Evolutionary conservation across 2,797 vertebrate species (phyloP).

Genomic region (Chromis chromis): DNA sequence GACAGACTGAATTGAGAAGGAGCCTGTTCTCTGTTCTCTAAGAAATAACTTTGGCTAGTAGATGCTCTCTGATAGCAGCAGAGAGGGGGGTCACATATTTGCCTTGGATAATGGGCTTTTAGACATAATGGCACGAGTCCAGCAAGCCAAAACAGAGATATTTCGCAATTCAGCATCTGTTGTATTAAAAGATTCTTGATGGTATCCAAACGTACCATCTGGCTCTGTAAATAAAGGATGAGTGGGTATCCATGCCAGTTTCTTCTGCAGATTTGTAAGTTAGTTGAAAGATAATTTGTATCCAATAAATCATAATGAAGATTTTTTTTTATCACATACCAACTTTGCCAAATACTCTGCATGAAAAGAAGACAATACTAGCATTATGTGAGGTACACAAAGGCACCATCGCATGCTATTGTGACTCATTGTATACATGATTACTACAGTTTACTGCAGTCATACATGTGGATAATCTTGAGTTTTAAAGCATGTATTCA

Average conservation of each 20-base stretch:
- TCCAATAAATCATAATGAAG: constrained; percentile 29
- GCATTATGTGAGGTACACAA: neutral
- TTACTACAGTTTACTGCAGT: neutral
- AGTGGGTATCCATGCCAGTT: constrained; percentile 54
- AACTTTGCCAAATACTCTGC: neutral
- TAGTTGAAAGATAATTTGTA: constrained; percentile 43
- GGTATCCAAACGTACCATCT: constrained; percentile 72
- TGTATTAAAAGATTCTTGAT: constrained; percentile 65
- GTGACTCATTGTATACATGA: neutral
- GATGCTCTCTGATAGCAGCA: constrained; percentile 65
- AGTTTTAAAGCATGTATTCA: neutral
- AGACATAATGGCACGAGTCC: constrained; percentile 59
- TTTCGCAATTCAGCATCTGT: constrained; percentile 70
- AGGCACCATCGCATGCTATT: neutral
- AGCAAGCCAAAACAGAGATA: constrained; percentile 65
- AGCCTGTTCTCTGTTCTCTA: constrained; percentile 52
- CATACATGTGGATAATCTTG: neutral
- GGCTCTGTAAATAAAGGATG: constrained; percentile 70
- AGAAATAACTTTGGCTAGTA: constrained; percentile 70
- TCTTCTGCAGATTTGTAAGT: constrained; percentile 54
- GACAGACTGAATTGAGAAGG: constrained; percentile 69
- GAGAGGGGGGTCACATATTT: constrained; percentile 70
- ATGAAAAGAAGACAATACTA: neutral
- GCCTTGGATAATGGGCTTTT: constrained; percentile 73
- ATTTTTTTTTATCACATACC: neutral